Base-by-base conservation (phyloP, 2,888 invertebrate species). In the Caenorhabditis auriculariae region DNA sequence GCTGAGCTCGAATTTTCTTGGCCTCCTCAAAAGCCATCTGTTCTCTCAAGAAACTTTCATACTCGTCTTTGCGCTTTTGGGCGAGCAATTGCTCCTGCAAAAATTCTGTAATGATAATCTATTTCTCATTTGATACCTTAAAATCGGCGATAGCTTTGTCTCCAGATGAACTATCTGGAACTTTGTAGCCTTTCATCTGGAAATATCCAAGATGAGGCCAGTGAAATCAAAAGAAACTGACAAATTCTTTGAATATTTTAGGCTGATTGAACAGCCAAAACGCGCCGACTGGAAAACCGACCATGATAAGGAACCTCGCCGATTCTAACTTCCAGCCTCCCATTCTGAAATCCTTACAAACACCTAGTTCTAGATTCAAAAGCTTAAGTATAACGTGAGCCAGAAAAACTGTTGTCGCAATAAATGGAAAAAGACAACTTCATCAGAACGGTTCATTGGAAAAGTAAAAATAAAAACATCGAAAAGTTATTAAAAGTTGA, bases 211-310 rank as follows among this genome's bases (percentile, higher is more conserved):
- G 37, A 37, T 9, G 28, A 28, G 29, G n/a, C n/a, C n/a, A n/a
- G n/a, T 15, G 15, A 19, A 43, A 43, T n/a, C 12, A 26, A n/a
- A 43, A 27, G 42, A 47, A 49, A 66, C 72, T 66, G 43, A 77
- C 77, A 60, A 76, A 75, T 43, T 69, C 59, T 43, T 76, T 72
- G 61, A 76, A 77, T 51, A 77, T 66, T 3, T 61, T 46, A 19
- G 77, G 74, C 50, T 77, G 77, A 62, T 77, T 77, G 64, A 77
- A 77, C 29, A 71, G 53, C 75, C 75, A 77, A 54, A 77, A 77
- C 4, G 77, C 74, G 24, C 67, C 77, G 43, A 77, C 77, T 2
- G 77, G 77, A 28, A 77, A 77, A 1, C 72, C 67, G 28, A 77
- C 73, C 46, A 71, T 60, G 48, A 77, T 63, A 21, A 76, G 55